phyloP scores from a whole-genome alignment of 1,140 invertebrate species.

The Cryptotermes secundus region DNA sequence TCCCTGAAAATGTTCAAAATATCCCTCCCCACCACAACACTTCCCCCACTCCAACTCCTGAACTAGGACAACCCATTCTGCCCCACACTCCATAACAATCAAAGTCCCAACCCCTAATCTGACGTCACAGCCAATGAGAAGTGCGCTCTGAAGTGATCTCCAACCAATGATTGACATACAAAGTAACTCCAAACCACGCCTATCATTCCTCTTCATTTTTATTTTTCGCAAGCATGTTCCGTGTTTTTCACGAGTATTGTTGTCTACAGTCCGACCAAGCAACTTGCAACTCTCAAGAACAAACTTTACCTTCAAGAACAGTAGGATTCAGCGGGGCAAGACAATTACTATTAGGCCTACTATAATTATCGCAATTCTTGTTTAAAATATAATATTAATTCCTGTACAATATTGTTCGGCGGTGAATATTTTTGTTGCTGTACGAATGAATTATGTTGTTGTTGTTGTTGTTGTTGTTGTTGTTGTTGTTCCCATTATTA shows the following conservation, averaged over 20 bases:
- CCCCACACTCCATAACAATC: neutral
- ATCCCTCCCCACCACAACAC: neutral
- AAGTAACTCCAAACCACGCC: neutral
- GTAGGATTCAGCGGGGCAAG: no score
- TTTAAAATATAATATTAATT: no score
- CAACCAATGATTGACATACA: neutral
- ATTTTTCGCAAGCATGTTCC: neutral
- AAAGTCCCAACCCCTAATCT: neutral
- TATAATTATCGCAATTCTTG: no score
- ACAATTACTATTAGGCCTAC: no score
- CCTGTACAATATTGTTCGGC: no score
- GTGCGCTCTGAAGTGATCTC: neutral
- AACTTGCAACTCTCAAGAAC: neutral
- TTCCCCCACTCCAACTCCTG: neutral
- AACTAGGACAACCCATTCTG: neutral
- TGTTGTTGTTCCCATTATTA: no score
- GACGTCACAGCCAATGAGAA: neutral
- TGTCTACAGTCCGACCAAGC: neutral
- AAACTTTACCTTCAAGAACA: no score
- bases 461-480: no score
- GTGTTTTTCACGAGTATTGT: neutral
- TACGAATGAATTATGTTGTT: no score
- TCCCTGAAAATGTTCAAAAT: neutral
- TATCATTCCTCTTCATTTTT: constrained; percentile 1
- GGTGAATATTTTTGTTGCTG: no score